Evolutionary conservation across 2,888 invertebrate genomes (phyloP).

Genomic region (Lochmaea capreae): DNA sequence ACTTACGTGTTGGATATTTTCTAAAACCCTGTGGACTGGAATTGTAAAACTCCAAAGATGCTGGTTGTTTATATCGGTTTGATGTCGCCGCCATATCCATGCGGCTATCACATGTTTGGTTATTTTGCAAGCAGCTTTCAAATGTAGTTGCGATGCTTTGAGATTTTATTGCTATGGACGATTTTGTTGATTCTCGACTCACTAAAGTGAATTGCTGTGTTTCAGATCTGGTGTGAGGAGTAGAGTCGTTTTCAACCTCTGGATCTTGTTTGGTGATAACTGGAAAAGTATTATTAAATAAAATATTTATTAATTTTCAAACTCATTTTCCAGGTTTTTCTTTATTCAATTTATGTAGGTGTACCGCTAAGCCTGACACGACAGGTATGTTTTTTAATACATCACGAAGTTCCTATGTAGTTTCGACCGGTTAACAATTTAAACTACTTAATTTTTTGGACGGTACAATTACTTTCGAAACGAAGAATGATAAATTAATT

Average conservation of each 20-base stretch:
- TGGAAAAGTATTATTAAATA: conserved; percentile 53
- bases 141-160: conserved; percentile 56
- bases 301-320: background rate
- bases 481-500: too few relatives aligned
- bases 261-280: conserved; percentile 74
- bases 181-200: conserved; percentile 40
- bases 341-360: too few relatives aligned
- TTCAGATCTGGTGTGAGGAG: conserved; percentile 57
- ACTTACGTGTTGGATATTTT: conserved; percentile 42
- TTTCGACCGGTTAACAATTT: too few relatives aligned
- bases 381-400: too few relatives aligned
- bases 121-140: conserved; percentile 58
- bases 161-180: conserved; percentile 50
- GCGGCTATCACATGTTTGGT: conserved; percentile 52
- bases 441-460: too few relatives aligned
- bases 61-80: conserved; percentile 43
- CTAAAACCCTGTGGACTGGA: conserved; percentile 63
- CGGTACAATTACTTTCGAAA: too few relatives aligned
- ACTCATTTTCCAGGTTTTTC: too few relatives aligned
- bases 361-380: too few relatives aligned
- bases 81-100: conserved; percentile 39
- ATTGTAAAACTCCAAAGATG: conserved; percentile 64
- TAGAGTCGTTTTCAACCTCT: conserved; percentile 74
- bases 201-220: conserved; percentile 47
- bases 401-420: too few relatives aligned